phyloP scores from a whole-genome alignment of 2,113 vertebrate species.

The Paradoxurus hermaphroditus region DNA sequence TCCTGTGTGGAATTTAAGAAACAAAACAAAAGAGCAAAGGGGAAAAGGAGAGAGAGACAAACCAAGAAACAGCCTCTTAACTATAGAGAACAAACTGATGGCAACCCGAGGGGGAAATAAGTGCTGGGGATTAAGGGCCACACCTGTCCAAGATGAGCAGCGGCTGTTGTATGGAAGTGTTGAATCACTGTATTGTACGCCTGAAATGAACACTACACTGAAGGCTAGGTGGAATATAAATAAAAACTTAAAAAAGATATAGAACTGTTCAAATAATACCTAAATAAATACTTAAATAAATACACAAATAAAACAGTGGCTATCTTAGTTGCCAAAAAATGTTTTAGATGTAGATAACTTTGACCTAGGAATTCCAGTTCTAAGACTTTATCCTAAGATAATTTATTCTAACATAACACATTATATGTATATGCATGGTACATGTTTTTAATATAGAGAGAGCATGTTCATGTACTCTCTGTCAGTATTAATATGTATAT shows the following conservation, averaged over 20 bases:
- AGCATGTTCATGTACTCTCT: background rate
- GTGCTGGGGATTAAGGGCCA: background rate
- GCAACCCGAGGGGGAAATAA: background rate
- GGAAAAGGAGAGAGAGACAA: background rate
- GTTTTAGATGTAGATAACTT: background rate
- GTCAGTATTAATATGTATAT: background rate
- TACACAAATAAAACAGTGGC: background rate
- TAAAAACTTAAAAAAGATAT: background rate
- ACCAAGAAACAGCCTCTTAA: background rate
- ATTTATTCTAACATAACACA: background rate
- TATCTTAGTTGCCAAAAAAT: background rate
- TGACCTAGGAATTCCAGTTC: background rate
- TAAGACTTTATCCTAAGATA: constrained; percentile 36
- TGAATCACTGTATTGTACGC: background rate
- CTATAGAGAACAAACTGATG: background rate
- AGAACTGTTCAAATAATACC: background rate
- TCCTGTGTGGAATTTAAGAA: background rate
- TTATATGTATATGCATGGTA: background rate
- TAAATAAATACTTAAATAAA: background rate
- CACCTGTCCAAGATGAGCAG: background rate
- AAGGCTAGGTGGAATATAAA: background rate
- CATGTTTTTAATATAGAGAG: background rate
- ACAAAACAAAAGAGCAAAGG: background rate
- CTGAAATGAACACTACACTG: background rate
- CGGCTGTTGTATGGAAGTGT: background rate